Conservation (phyloP, 2,888 invertebrate genomes). For the Platycheirus rosarum region DNA sequence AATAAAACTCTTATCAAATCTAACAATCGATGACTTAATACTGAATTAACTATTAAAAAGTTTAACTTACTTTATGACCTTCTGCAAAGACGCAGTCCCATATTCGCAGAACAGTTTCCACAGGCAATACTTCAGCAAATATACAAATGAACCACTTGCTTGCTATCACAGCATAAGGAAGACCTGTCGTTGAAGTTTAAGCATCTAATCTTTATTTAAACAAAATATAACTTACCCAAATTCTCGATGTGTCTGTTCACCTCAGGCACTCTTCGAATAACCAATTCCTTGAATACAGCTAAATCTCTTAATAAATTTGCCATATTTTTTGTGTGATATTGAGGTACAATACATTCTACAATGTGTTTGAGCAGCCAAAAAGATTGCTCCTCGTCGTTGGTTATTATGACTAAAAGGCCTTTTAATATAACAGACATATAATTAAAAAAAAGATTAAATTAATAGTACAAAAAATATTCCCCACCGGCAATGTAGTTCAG, state of each 20-base stretch:
- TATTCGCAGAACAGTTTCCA: conserved; percentile 96
- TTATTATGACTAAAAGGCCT: conserved; percentile 92
- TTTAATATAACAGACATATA: no score
- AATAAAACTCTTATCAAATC: no score
- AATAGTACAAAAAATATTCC: no score
- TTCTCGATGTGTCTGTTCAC: conserved; percentile 91
- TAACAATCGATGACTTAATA: no score
- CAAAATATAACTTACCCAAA: conserved; percentile 84
- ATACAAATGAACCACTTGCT: conserved; percentile 98
- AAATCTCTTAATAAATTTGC: conserved; percentile 94
- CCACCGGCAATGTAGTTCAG: conserved; percentile 94
- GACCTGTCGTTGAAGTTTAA: conserved; percentile 82
- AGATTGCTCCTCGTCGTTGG: conserved; percentile 94
- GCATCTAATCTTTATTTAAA: background rate
- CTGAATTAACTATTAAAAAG: no score
- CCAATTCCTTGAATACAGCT: conserved; percentile 93
- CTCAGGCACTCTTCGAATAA: conserved; percentile 91
- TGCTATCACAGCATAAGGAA: conserved; percentile 95
- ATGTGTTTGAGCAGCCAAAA: conserved; percentile 97
- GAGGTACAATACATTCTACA: conserved; percentile 92
- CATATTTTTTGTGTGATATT: conserved; percentile 95
- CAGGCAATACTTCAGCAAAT: conserved; percentile 95
- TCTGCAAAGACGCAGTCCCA: conserved; percentile 98
- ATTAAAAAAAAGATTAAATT: no score
- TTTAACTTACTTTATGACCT: conserved; percentile 87